Conservation (phyloP, 2,113 vertebrate genomes). For the Acrocephalus kingi region DNA sequence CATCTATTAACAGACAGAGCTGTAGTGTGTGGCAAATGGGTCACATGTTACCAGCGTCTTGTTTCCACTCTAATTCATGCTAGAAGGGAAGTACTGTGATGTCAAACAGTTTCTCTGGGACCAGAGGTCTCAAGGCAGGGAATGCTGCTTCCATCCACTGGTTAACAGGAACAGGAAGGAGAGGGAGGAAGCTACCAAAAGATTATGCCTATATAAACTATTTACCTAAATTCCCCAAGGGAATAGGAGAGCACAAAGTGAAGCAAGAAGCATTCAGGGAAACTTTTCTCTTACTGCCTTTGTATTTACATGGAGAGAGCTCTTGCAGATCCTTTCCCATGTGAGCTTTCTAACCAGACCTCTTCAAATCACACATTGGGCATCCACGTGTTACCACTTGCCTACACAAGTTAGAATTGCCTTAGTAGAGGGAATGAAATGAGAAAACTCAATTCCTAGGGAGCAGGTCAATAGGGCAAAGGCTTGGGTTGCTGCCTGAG, state of each 20-base stretch:
- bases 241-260: background rate
- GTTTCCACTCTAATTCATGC: conserved; percentile 6
- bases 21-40: background rate
- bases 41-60: background rate
- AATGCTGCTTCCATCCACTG: background rate
- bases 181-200: background rate
- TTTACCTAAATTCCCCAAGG: background rate
- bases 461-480: background rate
- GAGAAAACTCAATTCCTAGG: background rate
- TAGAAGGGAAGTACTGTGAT: background rate
- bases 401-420: background rate
- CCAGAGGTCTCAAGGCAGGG: background rate
- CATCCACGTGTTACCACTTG: background rate
- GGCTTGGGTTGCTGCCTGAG: background rate
- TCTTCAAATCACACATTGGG: background rate
- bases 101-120: background rate
- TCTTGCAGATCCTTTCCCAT: background rate
- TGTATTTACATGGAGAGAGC: background rate
- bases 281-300: background rate
- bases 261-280: background rate
- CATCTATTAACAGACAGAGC: background rate
- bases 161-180: background rate
- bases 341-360: background rate
- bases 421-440: background rate
- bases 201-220: background rate